Base-by-base conservation (phyloP, 92 coral and sea anemone genomes). In the Epizoanthus ramosus region DNA sequence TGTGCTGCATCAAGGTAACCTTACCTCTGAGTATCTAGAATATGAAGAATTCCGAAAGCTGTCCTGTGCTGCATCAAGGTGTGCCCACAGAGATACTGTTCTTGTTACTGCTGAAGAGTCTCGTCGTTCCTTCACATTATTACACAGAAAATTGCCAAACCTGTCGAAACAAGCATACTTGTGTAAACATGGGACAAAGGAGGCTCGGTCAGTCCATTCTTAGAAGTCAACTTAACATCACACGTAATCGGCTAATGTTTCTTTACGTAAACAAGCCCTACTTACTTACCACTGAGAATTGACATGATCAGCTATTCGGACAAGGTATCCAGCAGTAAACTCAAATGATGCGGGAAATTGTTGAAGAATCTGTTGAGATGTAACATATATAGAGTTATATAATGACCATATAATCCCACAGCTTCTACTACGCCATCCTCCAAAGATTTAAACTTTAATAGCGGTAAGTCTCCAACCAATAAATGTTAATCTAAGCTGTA, bases 71-170 rank as follows among this genome's bases (percentile, higher is more conserved):
- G 94, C 98, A 28, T 89, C 87, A 16, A 97, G 84, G 67, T 97
- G 95, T 53, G 99, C 93, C 99, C 99, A 97, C 80, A 97, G 88
- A 79, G 99, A 97, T 31, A 92, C 93, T 41, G 99, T 92, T 43
- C 84, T 23, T 22, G 85, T 83, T 56, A 79, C 61, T 22, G 80
- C 84, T 17, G 86, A 86, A n/a, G 63, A 77, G 75, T 85, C 81
- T 39, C 79, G 87, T 31, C 97, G 83, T 45, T 97, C 95, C 53
- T 87, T 87, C 19, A 89, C 90, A 77, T 97, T 97, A 47, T 97
- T 97, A 73, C 95, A 91, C 61, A 94, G 88, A 85, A 97, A 97
- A 54, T 93, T 97, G 61, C 99, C 99, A 90, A 97, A 97, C 99
- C 99, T 97, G 58, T 52, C 35, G 47, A 54, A 25, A 35, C 31